Percentiles rank a stretch among this genome's conserved stretches.
Conservation (phyloP, 1,140 invertebrate genomes). For the Plutomurus gul region DNA sequence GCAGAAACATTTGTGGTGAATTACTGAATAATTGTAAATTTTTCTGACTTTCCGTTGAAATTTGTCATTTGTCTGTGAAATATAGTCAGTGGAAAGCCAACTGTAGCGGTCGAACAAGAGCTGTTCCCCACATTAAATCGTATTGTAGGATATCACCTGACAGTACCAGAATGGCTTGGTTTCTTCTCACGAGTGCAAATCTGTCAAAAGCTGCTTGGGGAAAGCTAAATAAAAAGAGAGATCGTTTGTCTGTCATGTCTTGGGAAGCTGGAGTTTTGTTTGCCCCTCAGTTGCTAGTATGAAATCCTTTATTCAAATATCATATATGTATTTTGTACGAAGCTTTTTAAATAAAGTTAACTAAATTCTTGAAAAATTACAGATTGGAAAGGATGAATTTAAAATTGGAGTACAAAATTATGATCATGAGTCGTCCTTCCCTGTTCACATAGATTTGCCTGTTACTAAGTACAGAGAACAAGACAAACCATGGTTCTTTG, state of each 20-base stretch:
- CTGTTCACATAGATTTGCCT: constrained; percentile 80
- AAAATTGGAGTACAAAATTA: constrained; percentile 57
- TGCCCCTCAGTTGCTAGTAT: constrained; percentile 79
- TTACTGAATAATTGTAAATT: constrained; percentile 44
- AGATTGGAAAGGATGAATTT: constrained; percentile 57
- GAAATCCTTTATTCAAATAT: not conserved
- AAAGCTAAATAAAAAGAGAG: constrained; percentile 67
- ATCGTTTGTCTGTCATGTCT: constrained; percentile 75
- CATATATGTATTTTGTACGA: no score
- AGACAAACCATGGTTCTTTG: constrained; percentile 67
- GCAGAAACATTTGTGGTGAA: constrained; percentile 75
- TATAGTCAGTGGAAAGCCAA: constrained; percentile 82
- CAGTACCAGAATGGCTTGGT: constrained; percentile 70
- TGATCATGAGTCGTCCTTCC: constrained; percentile 60
- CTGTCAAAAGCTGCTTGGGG: constrained; percentile 96
- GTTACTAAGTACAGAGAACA: constrained; percentile 65
- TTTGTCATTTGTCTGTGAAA: constrained; percentile 43
- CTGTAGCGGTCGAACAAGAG: constrained; percentile 67
- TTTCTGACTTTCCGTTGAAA: not conserved
- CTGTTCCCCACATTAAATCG: constrained; percentile 93
- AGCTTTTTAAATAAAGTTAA: no score
- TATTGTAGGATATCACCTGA: constrained; percentile 78
- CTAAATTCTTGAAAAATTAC: no score
- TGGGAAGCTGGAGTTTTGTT: constrained; percentile 92
- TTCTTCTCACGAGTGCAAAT: constrained; percentile 88